These are phyloP conservation scores for Cyclopterus lumpus DNA, from an alignment of 2,797 vertebrate species.

Conservation along the genomic window DNA sequence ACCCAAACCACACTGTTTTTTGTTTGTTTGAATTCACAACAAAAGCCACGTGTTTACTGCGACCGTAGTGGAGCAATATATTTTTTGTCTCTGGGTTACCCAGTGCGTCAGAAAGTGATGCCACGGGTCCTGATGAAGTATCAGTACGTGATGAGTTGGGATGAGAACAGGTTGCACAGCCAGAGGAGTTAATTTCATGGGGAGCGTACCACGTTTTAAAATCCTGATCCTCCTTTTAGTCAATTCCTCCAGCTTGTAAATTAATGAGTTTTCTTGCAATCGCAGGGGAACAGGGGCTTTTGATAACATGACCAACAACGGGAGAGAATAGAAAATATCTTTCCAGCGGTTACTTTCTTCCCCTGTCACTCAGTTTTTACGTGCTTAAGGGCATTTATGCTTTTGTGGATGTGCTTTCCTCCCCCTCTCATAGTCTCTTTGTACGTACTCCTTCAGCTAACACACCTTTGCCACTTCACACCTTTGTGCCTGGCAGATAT, in stretches of 20 bases:
- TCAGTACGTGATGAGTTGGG: too few species aligned
- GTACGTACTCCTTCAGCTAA: not conserved
- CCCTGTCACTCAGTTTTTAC: not conserved
- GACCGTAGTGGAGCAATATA: too few species aligned
- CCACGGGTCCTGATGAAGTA: too few species aligned
- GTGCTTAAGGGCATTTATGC: not conserved
- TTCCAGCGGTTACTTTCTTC: not conserved
- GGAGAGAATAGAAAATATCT: constrained; percentile 5
- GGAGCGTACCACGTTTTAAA: too few species aligned
- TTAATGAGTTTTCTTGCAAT: not conserved
- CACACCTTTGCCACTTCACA: constrained; percentile 22
- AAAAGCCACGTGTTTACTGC: too few species aligned
- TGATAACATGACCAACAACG: constrained; percentile 18
- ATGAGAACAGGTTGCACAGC: too few species aligned
- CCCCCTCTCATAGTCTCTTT: constrained; percentile 15
- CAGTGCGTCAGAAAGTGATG: too few species aligned
- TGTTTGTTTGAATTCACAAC: too few species aligned
- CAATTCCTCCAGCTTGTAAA: constrained; percentile 1
- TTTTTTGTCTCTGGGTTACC: too few species aligned
- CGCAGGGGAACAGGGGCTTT: not conserved
- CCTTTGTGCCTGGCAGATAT: constrained; percentile 12
- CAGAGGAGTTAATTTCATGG: too few species aligned
- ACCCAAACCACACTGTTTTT: too few species aligned
- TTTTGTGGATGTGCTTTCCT: constrained; percentile 30
- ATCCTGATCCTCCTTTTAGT: too few species aligned